These are phyloP conservation scores for Takifugu ocellatus DNA, from an alignment of 2,797 vertebrate species.

Conservation along the genomic window DNA sequence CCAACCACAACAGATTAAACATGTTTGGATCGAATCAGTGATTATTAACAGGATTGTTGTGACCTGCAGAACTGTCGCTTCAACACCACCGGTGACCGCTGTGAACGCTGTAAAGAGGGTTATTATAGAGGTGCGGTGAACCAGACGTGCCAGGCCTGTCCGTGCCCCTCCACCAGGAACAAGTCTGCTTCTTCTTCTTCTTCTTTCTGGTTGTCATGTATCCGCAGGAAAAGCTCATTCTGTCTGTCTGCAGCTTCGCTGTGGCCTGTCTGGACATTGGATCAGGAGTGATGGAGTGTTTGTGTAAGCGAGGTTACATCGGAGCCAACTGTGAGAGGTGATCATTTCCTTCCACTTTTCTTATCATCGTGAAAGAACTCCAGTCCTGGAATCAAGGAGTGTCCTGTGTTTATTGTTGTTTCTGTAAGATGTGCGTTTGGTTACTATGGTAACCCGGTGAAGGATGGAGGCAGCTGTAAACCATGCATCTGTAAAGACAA, in stretches of 20 bases:
- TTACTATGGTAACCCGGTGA: slow-evolving; percentile 83
- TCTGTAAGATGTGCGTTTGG: slow-evolving; percentile 81
- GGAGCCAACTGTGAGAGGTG: slow-evolving; percentile 65
- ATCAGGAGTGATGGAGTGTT: slow-evolving; percentile 46
- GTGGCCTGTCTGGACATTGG: slow-evolving; percentile 47
- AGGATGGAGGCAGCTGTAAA: slow-evolving; percentile 76
- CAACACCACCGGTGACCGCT: slow-evolving; percentile 78
- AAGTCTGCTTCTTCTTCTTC: slow-evolving; percentile 68
- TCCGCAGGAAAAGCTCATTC: not conserved
- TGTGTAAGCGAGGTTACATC: slow-evolving; percentile 57
- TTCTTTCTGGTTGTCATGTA: not conserved
- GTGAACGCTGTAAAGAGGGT: slow-evolving; percentile 82
- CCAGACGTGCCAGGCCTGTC: slow-evolving; percentile 77
- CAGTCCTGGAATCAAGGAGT: not conserved
- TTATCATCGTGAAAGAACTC: not conserved
- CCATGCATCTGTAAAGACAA: slow-evolving; percentile 77
- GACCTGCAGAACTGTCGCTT: slow-evolving; percentile 78
- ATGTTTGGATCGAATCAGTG: slow-evolving; percentile 22
- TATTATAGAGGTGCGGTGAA: slow-evolving; percentile 76
- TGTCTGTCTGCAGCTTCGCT: slow-evolving; percentile 49
- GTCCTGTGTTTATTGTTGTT: not conserved
- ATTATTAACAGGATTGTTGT: not conserved
- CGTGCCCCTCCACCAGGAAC: slow-evolving; percentile 79
- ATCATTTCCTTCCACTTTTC: not conserved
- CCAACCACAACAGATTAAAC: not conserved